Evolutionary conservation across 2,113 vertebrate genomes (phyloP).

Genomic region (Anguilla rostrata): DNA sequence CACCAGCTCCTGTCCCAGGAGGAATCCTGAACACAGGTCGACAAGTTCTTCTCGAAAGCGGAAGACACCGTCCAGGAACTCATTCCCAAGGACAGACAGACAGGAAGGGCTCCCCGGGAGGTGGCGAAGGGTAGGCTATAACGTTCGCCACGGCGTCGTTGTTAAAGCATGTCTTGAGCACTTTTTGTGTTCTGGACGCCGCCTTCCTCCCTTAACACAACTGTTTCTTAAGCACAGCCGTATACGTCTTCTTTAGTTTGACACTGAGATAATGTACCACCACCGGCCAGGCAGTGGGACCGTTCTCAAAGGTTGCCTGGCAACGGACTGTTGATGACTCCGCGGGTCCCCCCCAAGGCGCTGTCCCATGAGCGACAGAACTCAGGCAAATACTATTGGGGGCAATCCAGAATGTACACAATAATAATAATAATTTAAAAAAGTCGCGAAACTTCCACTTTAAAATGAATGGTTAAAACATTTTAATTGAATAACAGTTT

Average conservation of each 20-base stretch:
- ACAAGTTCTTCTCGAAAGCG: constrained; percentile 63
- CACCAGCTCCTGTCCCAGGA: constrained; percentile 81
- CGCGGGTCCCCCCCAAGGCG: background rate
- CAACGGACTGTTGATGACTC: constrained; percentile 38
- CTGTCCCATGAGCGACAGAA: background rate
- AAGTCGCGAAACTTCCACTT: too few species aligned
- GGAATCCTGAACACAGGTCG: constrained; percentile 70
- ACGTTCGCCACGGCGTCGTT: background rate
- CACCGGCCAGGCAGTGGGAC: background rate
- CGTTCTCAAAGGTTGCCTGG: constrained; percentile 46
- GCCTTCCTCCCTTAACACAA: background rate
- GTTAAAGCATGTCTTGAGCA: background rate
- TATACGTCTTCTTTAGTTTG: too few species aligned
- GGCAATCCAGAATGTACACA: too few species aligned
- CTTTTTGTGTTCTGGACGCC: background rate
- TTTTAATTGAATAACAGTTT: too few species aligned
- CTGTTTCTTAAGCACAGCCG: background rate
- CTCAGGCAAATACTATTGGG: background rate
- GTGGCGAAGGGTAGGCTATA: too few species aligned
- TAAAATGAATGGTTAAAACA: too few species aligned
- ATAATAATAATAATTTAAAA: too few species aligned
- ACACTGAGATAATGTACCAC: background rate
- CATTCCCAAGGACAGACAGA: constrained; percentile 29
- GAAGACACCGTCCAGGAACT: constrained; percentile 48
- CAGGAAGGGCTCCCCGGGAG: background rate